Conservation (phyloP, 2,113 vertebrate genomes). For the Gorilla gorilla region DNA sequence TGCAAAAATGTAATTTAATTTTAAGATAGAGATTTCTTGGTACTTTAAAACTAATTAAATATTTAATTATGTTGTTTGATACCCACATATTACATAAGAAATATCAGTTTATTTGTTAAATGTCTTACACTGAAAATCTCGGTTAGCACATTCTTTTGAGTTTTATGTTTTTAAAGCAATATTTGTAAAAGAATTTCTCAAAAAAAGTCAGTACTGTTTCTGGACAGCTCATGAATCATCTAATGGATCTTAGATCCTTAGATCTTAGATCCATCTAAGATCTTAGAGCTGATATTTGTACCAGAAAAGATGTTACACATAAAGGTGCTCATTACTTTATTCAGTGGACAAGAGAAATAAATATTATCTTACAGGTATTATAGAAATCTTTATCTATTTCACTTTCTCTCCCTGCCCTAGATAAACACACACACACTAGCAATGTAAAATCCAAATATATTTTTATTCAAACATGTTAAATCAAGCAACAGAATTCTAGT, state of each 20-base stretch:
- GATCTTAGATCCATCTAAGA: no score
- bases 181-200: background rate
- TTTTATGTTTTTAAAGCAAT: constrained; percentile 17
- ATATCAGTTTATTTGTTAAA: background rate
- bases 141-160: background rate
- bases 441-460: background rate
- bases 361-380: background rate
- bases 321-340: background rate
- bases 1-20: background rate
- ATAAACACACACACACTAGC: background rate
- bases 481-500: background rate
- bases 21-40: background rate
- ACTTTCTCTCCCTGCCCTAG: background rate
- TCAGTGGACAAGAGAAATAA: background rate
- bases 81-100: background rate
- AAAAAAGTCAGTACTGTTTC: background rate
- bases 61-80: background rate
- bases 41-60: constrained; percentile 13
- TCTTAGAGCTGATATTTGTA: background rate
- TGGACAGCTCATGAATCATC: background rate
- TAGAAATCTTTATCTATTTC: background rate
- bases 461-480: background rate
- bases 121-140: background rate
- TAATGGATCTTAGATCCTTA: no score
- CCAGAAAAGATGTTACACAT: background rate